These are phyloP conservation scores for Cyprinus carpio DNA, from an alignment of 2,113 vertebrate species.

Conservation along the genomic window DNA sequence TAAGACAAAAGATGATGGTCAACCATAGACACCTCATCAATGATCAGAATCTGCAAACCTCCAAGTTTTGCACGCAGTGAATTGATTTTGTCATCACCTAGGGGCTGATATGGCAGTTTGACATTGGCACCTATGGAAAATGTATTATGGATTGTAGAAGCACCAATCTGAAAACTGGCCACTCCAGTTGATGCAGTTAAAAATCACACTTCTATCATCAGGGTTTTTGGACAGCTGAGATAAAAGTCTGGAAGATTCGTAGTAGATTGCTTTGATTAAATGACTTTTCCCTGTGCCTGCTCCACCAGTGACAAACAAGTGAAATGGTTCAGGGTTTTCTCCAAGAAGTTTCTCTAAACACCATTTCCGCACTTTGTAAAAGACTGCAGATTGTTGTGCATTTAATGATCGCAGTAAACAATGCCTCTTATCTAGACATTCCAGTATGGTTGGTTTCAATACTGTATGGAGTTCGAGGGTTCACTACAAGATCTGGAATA, in stretches of 20 bases:
- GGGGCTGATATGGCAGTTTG: conserved; percentile 33
- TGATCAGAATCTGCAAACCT: no score
- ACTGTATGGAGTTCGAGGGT: neutral
- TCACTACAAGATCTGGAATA: neutral
- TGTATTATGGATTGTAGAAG: conserved; percentile 22
- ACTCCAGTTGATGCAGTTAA: conserved; percentile 30
- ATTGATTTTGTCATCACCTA: no score
- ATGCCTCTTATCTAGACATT: conserved; percentile 27
- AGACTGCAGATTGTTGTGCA: conserved; percentile 16
- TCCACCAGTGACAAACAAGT: no score
- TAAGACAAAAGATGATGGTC: conserved; percentile 36
- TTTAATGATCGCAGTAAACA: conserved; percentile 33
- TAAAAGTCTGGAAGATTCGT: neutral
- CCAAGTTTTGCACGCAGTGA: no score
- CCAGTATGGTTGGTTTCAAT: neutral
- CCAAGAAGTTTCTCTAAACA: conserved; percentile 27
- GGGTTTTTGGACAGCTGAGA: conserved; percentile 5
- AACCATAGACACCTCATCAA: no score
- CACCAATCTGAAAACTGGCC: conserved; percentile 13
- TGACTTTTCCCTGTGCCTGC: neutral
- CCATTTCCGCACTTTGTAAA: conserved; percentile 35
- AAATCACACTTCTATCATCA: neutral
- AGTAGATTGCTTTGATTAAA: conserved; percentile 36
- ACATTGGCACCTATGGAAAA: conserved; percentile 36
- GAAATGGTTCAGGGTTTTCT: neutral